phyloP scores from a whole-genome alignment of 2,113 vertebrate genomes.

The Sander vitreus region DNA sequence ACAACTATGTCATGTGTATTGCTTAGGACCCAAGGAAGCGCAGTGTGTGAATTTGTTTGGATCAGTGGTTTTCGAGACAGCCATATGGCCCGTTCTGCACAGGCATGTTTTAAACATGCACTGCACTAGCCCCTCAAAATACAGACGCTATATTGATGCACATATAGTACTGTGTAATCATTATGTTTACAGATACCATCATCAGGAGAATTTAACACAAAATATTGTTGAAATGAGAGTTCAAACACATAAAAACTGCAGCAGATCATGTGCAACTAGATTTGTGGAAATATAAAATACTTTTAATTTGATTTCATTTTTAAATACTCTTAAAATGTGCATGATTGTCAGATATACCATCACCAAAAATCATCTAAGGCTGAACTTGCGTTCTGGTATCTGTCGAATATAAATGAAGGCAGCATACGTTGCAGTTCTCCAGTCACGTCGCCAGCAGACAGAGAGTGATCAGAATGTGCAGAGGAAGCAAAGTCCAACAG shows the following conservation, averaged over 20 bases:
- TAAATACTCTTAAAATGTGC: not conserved
- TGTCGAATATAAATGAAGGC: conserved; percentile 43
- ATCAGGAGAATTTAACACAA: not conserved
- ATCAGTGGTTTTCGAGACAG: too few relatives aligned
- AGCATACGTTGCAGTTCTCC: conserved; percentile 52
- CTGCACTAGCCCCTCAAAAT: not conserved
- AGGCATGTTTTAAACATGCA: too few relatives aligned
- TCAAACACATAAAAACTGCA: not conserved
- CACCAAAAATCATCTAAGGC: conserved; percentile 12
- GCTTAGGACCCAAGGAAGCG: too few relatives aligned
- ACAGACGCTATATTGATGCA: not conserved
- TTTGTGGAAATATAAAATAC: conserved; percentile 8
- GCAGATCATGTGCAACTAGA: not conserved
- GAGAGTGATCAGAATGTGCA: conserved; percentile 76
- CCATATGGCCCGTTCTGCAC: too few relatives aligned
- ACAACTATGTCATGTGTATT: too few relatives aligned
- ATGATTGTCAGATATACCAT: conserved; percentile 9
- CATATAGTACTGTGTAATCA: not conserved
- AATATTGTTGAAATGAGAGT: not conserved
- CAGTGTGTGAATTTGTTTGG: too few relatives aligned
- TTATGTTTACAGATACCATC: not conserved
- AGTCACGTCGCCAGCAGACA: conserved; percentile 74
- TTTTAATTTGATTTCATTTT: not conserved
- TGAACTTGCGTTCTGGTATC: conserved; percentile 1
- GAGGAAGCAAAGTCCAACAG: conserved; percentile 73